phyloP scores from a whole-genome alignment of 2,888 invertebrate genomes.

The Phyllotreta striolata region DNA sequence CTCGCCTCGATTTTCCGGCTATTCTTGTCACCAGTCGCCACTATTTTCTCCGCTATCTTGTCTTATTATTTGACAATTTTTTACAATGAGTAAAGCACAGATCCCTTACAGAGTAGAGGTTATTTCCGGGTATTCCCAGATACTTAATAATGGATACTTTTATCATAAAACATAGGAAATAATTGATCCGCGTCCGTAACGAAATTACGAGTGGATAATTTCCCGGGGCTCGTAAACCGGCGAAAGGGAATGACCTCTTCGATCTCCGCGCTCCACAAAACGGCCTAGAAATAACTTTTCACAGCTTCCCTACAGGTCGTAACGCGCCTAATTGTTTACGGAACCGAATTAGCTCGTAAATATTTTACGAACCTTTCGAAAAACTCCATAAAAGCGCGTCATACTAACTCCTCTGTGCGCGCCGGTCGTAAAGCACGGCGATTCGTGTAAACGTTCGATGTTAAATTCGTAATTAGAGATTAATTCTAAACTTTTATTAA shows the following conservation, averaged over 20 bases:
- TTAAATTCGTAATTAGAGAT: constrained; percentile 1
- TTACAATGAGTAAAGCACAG: no score
- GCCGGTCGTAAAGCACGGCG: constrained; percentile 13
- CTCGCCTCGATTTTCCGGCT: no score
- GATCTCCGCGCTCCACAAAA: constrained; percentile 9
- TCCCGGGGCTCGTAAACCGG: constrained; percentile 14
- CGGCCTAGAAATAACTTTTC: constrained; percentile 27
- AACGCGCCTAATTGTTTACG: constrained; percentile 33
- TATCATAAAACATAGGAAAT: no score
- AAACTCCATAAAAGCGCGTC: constrained; percentile 17
- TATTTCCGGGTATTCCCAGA: no score
- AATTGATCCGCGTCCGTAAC: background rate
- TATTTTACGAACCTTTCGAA: constrained; percentile 32
- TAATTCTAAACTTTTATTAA: no score
- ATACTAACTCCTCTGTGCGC: constrained; percentile 20
- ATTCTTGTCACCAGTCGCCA: no score
- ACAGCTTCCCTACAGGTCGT: constrained; percentile 27
- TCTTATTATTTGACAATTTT: no score
- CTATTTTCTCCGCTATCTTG: no score
- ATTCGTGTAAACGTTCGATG: constrained; percentile 19
- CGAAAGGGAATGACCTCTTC: constrained; percentile 23
- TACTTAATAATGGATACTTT: no score
- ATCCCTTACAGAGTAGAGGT: no score
- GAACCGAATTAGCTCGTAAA: constrained; percentile 28
- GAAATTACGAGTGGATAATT: constrained; percentile 15